Conservation (phyloP, 2,113 vertebrate species). For the Percina caprodes region DNA sequence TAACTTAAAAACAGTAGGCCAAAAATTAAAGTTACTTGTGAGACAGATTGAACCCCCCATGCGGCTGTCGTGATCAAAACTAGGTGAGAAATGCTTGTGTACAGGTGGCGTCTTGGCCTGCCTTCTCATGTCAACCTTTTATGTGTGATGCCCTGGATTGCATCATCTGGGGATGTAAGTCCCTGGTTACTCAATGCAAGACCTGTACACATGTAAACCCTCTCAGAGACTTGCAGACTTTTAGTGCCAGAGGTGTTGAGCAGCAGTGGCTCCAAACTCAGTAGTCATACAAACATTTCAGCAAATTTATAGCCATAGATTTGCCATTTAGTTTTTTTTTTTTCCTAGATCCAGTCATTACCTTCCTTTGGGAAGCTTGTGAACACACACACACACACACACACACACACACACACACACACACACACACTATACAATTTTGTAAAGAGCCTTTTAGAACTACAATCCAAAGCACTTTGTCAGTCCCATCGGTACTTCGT, state of each 20-base stretch:
- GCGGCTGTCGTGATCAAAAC: too few species aligned
- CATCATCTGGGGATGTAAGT: background rate
- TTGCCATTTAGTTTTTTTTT: background rate
- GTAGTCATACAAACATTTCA: background rate
- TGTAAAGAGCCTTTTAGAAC: background rate
- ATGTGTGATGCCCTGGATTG: background rate
- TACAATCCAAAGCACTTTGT: background rate
- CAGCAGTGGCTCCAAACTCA: background rate
- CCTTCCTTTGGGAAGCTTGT: background rate
- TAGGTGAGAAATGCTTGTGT: background rate
- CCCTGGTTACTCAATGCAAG: background rate
- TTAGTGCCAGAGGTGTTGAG: background rate
- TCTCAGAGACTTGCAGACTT: background rate
- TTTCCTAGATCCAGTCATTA: background rate
- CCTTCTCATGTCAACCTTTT: background rate
- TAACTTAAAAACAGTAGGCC: background rate
- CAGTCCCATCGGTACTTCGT: background rate
- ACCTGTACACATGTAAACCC: background rate
- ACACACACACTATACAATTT: background rate
- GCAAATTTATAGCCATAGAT: background rate
- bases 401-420: too few species aligned
- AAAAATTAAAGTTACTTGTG: background rate
- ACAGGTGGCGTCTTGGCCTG: background rate
- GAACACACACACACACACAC: background rate
- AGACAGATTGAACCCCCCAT: background rate